Evolutionary conservation across 2,113 vertebrate species (phyloP).

Genomic region (Gobio gobio): DNA sequence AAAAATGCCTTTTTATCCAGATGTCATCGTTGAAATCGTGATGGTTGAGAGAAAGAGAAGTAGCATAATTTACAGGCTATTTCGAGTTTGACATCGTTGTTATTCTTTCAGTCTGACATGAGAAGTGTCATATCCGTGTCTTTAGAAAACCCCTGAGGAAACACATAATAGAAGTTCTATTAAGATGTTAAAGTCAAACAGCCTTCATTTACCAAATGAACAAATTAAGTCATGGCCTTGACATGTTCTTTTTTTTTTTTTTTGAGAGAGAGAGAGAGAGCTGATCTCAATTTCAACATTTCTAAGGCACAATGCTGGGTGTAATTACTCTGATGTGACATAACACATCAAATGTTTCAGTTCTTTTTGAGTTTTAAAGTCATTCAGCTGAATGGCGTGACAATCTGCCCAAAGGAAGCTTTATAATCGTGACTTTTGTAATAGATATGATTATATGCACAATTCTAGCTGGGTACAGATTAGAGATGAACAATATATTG

Average conservation of each 20-base stretch:
- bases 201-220: background rate
- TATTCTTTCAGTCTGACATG: background rate
- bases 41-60: slow-evolving; percentile 16
- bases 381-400: background rate
- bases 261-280: too few relatives aligned
- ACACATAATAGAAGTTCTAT: background rate
- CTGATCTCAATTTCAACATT: background rate
- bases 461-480: background rate
- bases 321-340: background rate
- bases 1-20: background rate
- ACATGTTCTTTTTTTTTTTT: background rate
- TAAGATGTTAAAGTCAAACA: background rate
- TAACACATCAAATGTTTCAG: background rate
- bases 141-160: background rate
- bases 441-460: background rate
- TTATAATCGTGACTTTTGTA: background rate
- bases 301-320: background rate
- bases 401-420: background rate
- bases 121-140: background rate
- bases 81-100: background rate
- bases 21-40: background rate
- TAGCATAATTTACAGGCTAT: background rate
- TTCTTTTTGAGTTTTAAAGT: background rate
- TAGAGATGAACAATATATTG: background rate
- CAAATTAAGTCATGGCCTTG: background rate